Percentiles rank a stretch among this genome's conserved stretches.
Conservation (phyloP, 2,888 invertebrate genomes). For the Danaus chrysippus region DNA sequence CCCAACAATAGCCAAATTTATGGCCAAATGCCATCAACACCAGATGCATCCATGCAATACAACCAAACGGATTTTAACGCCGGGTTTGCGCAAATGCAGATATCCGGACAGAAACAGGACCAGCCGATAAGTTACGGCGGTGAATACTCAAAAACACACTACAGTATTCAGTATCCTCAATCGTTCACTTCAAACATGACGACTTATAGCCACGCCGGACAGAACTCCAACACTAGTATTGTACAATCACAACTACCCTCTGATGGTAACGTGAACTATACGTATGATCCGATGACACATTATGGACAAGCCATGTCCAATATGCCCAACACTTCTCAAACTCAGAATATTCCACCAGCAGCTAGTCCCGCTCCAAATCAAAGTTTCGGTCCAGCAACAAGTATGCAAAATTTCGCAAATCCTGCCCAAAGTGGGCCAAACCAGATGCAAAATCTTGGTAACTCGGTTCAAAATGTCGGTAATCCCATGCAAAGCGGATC, state of each 20-base stretch:
- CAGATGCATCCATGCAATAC: slow-evolving; percentile 41
- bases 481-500: slow-evolving; percentile 22
- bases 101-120: slow-evolving; percentile 49
- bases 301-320: slow-evolving; percentile 33
- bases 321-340: slow-evolving; percentile 13
- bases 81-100: slow-evolving; percentile 64
- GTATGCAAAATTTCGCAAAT: slow-evolving; percentile 20
- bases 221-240: slow-evolving; percentile 49
- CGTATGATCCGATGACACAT: slow-evolving; percentile 37
- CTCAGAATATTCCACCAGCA: slow-evolving; percentile 15
- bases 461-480: slow-evolving; percentile 4
- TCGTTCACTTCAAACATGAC: slow-evolving; percentile 43
- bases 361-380: slow-evolving; percentile 28
- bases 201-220: slow-evolving; percentile 56
- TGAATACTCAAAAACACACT: slow-evolving; percentile 64
- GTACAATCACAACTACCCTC: slow-evolving; percentile 49
- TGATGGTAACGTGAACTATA: slow-evolving; percentile 52
- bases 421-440: slow-evolving; percentile 11
- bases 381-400: neutral
- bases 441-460: slow-evolving; percentile 14
- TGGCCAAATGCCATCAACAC: slow-evolving; percentile 41
- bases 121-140: slow-evolving; percentile 37
- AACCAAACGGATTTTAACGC: slow-evolving; percentile 51
- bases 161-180: slow-evolving; percentile 60
- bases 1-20: slow-evolving; percentile 33